phyloP scores from a whole-genome alignment of 2,113 vertebrate species.

The Irena cyanogastra region DNA sequence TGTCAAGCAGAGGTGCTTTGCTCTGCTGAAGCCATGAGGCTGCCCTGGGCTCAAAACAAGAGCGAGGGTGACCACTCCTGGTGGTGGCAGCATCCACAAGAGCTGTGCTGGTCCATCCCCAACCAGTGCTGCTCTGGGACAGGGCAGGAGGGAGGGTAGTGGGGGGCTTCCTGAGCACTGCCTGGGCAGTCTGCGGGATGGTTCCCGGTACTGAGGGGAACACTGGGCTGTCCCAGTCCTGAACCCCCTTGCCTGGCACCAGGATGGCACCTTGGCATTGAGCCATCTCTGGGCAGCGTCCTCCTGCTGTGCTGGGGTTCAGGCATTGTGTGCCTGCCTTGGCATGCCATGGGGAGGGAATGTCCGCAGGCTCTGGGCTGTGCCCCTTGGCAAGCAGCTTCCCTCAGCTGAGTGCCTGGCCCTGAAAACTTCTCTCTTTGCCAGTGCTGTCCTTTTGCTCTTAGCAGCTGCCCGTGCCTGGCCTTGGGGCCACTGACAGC shows the following conservation, averaged over 20 bases:
- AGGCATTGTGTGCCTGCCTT: not conserved
- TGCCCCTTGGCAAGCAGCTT: accelerated
- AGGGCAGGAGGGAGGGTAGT: not conserved
- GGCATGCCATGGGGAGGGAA: accelerated
- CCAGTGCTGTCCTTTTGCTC: not conserved
- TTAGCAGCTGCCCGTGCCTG: not conserved
- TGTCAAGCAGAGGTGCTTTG: not conserved
- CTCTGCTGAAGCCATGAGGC: not conserved
- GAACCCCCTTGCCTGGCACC: not conserved
- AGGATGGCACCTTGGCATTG: not conserved
- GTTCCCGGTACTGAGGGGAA: accelerated
- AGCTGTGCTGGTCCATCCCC: accelerated
- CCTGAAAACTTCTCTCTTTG: not conserved
- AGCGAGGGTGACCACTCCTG: accelerated
- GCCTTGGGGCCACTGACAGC: not conserved
- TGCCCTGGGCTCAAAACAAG: not conserved
- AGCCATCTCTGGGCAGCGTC: not conserved
- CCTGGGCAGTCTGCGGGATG: not conserved
- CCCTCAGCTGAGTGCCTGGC: not conserved
- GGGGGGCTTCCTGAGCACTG: accelerated
- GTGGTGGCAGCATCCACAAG: accelerated
- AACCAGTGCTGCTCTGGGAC: accelerated
- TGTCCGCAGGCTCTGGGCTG: not conserved
- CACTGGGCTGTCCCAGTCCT: not conserved
- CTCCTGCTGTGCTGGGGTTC: accelerated